Evolutionary conservation across 1,140 invertebrate genomes (phyloP).

Genomic region (Centruroides vittatus): DNA sequence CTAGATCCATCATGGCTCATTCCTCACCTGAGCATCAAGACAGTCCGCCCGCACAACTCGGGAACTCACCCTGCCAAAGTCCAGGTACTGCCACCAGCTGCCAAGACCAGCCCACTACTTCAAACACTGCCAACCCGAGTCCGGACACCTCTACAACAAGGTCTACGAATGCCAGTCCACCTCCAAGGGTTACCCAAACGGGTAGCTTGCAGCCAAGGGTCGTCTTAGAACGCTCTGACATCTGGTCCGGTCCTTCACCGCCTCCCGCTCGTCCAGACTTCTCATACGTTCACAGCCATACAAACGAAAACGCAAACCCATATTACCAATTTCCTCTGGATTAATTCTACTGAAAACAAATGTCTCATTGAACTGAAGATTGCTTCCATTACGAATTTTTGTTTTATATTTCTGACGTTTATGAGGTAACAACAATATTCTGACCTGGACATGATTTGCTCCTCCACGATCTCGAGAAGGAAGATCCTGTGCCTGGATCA

Average conservation of each 20-base stretch:
- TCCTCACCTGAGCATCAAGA: neutral
- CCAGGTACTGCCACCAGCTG: neutral
- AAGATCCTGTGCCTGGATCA: constrained; percentile 70
- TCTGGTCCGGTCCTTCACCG: no score
- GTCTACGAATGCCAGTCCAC: no score
- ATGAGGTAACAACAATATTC: constrained; percentile 67
- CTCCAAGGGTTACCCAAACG: no score
- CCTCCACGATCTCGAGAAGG: constrained; percentile 55
- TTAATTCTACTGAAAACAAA: constrained; percentile 80
- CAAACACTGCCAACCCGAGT: neutral
- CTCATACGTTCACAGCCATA: constrained; percentile 82
- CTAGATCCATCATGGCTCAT: constrained; percentile 11
- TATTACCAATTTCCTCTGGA: constrained; percentile 80
- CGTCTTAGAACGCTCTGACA: no score
- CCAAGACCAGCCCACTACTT: neutral
- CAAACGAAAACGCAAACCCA: constrained; percentile 75
- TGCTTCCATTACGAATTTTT: constrained; percentile 64
- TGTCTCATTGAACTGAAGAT: constrained; percentile 81
- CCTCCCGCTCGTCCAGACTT: no score
- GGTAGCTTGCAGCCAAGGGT: no score
- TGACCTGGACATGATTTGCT: constrained; percentile 65
- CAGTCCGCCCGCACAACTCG: neutral
- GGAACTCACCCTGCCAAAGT: neutral
- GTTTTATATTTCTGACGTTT: constrained; percentile 90
- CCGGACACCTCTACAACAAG: neutral